phyloP scores from a whole-genome alignment of 2,888 invertebrate species.

The Andrena chrysosceles region DNA sequence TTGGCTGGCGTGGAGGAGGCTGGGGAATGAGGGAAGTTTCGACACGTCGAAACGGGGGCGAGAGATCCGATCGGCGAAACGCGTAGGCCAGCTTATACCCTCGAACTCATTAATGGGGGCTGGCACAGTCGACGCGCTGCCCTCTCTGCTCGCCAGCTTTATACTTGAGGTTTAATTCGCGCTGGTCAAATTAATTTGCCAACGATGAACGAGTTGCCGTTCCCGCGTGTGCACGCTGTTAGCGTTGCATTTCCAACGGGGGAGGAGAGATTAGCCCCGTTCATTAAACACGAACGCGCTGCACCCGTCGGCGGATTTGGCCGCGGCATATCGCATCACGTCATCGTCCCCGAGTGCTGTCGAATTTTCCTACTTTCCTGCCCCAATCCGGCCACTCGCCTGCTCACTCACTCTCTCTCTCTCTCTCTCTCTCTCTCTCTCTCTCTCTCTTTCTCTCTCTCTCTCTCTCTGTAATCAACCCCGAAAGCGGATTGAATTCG shows the following conservation, averaged over 20 bases:
- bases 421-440: constrained; percentile 31
- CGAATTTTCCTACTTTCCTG: constrained; percentile 69
- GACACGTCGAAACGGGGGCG: constrained; percentile 25
- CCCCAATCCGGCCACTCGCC: neutral
- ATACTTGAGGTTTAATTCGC: constrained; percentile 83
- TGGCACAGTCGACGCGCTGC: constrained; percentile 50
- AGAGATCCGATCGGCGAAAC: constrained; percentile 63
- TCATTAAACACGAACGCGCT: constrained; percentile 78
- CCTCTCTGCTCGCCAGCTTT: constrained; percentile 72
- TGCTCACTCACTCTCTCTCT: neutral
- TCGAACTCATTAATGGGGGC: constrained; percentile 76
- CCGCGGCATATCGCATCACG: constrained; percentile 54
- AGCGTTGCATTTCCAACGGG: constrained; percentile 75
- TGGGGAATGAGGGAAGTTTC: constrained; percentile 2
- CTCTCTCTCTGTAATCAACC: constrained; percentile 53
- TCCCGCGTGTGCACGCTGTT: constrained; percentile 63
- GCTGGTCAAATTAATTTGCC: constrained; percentile 82
- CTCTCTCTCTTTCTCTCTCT: constrained; percentile 5
- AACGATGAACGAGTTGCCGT: constrained; percentile 77
- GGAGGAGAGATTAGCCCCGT: constrained; percentile 79
- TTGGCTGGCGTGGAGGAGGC: neutral
- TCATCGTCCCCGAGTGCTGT: constrained; percentile 68
- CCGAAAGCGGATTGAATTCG: constrained; percentile 17
- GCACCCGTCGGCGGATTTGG: constrained; percentile 60
- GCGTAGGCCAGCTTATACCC: constrained; percentile 71